Percentiles rank a stretch among this genome's conserved stretches.
Evolutionary conservation across 1,140 invertebrate genomes (phyloP).

Genomic region (Diprion similis): DNA sequence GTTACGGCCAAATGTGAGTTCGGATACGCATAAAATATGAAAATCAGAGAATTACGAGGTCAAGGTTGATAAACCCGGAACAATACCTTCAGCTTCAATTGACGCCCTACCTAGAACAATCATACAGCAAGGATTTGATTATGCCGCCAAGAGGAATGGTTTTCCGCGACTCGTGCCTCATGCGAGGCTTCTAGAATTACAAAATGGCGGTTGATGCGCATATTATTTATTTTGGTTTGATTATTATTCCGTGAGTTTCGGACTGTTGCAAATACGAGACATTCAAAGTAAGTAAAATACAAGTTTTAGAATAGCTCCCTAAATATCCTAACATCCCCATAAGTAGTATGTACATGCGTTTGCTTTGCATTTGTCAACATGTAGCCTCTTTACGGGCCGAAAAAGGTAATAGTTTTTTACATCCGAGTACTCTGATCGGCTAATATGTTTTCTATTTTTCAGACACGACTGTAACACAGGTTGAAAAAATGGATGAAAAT

Average conservation of each 20-base stretch:
- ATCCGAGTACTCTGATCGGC: background rate
- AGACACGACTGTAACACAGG: background rate
- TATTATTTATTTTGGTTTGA: constrained; percentile 5
- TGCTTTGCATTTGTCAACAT: background rate
- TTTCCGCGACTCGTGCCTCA: background rate
- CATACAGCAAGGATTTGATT: background rate
- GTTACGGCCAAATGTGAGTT: too few relatives aligned
- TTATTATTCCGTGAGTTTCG: background rate
- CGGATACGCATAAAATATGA: too few relatives aligned
- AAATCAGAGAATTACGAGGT: too few relatives aligned
- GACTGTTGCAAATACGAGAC: background rate
- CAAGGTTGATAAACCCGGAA: too few relatives aligned
- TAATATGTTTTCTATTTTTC: background rate
- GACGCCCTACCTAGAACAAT: too few relatives aligned
- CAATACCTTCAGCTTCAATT: too few relatives aligned
- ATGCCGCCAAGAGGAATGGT: background rate
- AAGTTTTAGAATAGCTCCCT: background rate
- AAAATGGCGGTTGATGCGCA: constrained; percentile 6
- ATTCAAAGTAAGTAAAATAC: background rate
- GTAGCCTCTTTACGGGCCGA: constrained; percentile 12
- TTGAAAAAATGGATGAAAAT: background rate
- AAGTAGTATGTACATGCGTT: background rate
- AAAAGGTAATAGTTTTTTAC: constrained; percentile 8
- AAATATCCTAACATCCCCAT: background rate
- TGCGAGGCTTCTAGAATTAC: constrained; percentile 14